These are phyloP conservation scores for Tipula lateralis DNA, from an alignment of 2,888 invertebrate genomes.

Conservation along the genomic window DNA sequence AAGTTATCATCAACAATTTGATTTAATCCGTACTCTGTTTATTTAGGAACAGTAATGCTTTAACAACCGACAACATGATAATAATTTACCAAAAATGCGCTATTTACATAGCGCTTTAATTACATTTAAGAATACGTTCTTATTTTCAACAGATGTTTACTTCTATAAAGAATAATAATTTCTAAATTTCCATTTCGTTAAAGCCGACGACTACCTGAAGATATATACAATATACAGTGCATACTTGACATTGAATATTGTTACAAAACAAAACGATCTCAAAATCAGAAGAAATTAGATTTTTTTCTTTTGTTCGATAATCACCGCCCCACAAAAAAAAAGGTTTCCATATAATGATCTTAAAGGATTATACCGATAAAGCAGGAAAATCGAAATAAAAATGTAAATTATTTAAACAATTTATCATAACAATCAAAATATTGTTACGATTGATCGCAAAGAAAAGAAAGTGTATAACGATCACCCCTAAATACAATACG, in stretches of 20 bases:
- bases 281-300: not conserved
- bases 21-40: not conserved
- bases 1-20: not conserved
- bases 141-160: not conserved
- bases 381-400: not conserved
- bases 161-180: not conserved
- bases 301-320: not conserved
- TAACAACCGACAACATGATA: not conserved
- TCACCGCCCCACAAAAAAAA: not conserved
- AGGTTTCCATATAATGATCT: not conserved
- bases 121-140: not conserved
- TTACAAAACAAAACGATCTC: not conserved
- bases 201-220: not conserved
- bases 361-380: not conserved
- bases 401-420: not conserved
- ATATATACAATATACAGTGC: not conserved
- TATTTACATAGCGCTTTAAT: not conserved
- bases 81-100: not conserved
- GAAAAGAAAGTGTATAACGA: not conserved
- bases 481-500: not conserved
- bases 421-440: constrained; percentile 1
- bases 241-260: not conserved
- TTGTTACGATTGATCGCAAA: not conserved
- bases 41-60: not conserved
- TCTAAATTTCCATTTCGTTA: not conserved